phyloP scores from a whole-genome alignment of 2,113 vertebrate genomes.

The Urocitellus parryii region DNA sequence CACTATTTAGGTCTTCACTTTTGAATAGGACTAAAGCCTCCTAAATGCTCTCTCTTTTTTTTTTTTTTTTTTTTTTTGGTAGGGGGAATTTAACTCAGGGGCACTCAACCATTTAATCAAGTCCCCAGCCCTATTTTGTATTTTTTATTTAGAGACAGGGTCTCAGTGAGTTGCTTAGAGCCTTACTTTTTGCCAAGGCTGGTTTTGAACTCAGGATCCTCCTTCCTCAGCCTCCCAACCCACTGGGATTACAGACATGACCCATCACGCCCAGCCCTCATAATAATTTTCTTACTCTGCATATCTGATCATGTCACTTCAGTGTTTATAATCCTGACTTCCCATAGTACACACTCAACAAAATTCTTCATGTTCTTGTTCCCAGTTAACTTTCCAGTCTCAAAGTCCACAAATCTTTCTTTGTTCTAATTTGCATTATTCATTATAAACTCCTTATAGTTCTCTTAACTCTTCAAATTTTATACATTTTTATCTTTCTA shows the following conservation, averaged over 20 bases:
- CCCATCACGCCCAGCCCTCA: no score
- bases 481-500: constrained; percentile 1
- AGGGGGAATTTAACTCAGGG: no score
- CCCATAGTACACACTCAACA: background rate
- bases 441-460: constrained; percentile 6
- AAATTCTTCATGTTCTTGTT: constrained; percentile 4
- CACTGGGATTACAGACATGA: no score
- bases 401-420: background rate
- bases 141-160: no score
- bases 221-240: no score
- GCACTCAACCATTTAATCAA: no score
- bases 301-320: background rate
- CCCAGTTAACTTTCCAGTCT: background rate
- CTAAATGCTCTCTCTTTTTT: background rate
- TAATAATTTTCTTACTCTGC: background rate
- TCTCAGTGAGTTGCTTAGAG: no score
- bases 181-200: no score
- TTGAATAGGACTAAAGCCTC: background rate
- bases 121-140: no score
- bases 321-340: background rate
- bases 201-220: no score
- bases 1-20: background rate
- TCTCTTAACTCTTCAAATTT: background rate
- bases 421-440: background rate
- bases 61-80: no score